These are phyloP conservation scores for Actinemys pallida DNA, from an alignment of 2,113 vertebrate species.

Conservation along the genomic window DNA sequence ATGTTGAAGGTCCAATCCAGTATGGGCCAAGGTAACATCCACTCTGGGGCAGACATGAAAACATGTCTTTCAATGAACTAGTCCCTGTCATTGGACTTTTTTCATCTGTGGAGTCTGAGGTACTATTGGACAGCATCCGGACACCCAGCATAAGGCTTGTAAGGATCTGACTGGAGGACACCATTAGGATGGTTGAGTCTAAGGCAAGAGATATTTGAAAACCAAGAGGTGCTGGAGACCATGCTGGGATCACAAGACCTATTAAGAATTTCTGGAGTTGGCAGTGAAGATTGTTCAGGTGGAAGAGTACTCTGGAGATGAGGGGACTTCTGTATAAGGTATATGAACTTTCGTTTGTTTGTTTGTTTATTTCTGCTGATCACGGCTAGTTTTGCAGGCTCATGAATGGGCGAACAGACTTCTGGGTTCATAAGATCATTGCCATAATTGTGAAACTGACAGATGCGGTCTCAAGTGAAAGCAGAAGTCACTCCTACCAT, in stretches of 20 bases:
- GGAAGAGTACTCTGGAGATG: background rate
- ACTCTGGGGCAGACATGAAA: background rate
- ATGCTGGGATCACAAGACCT: background rate
- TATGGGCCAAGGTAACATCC: background rate
- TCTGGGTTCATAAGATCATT: too few relatives aligned
- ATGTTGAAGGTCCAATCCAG: background rate
- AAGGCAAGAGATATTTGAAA: background rate
- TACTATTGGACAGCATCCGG: background rate
- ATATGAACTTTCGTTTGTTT: background rate
- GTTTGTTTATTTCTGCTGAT: background rate
- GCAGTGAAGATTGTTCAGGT: background rate
- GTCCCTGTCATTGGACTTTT: background rate
- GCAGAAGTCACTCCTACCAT: too few relatives aligned
- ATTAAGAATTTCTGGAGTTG: background rate
- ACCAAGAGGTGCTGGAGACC: background rate
- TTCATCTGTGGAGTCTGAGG: background rate
- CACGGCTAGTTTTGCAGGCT: too few relatives aligned
- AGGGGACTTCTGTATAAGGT: background rate
- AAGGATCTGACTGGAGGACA: background rate
- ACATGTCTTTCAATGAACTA: background rate
- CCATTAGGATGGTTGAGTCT: background rate
- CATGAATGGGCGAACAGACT: too few relatives aligned
- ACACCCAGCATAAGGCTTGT: background rate
- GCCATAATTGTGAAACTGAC: too few relatives aligned
- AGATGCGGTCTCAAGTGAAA: too few relatives aligned